Conservation (phyloP, 2,113 vertebrate genomes). For the Malurus alboscapulatus region DNA sequence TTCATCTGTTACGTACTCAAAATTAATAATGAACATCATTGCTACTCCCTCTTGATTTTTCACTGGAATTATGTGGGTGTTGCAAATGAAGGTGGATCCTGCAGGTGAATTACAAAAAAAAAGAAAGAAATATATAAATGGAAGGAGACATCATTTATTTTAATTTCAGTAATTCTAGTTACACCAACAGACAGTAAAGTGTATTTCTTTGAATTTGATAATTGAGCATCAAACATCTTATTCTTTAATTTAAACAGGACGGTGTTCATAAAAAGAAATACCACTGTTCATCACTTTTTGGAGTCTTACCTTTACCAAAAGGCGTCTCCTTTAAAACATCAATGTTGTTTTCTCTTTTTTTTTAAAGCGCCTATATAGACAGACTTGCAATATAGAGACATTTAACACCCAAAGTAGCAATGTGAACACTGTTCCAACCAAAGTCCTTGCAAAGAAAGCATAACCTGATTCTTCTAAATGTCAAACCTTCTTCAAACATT, state of each 20-base stretch:
- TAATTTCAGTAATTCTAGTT: not conserved
- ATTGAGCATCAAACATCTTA: not conserved
- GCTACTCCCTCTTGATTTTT: conserved; percentile 97
- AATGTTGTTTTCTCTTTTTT: not conserved
- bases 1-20: conserved; percentile 88
- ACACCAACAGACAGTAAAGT: not conserved
- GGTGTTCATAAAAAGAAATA: not conserved
- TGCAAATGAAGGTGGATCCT: conserved; percentile 95
- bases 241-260: not conserved
- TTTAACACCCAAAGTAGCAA: conserved; percentile 13
- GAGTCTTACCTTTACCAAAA: not conserved
- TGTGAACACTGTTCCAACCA: not conserved
- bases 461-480: conserved; percentile 38
- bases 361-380: not conserved
- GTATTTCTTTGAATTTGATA: not conserved
- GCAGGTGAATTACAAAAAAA: not conserved
- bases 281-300: not conserved
- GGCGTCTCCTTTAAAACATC: not conserved
- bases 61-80: conserved; percentile 94
- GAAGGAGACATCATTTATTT: not conserved
- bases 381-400: not conserved
- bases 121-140: not conserved
- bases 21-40: conserved; percentile 99
- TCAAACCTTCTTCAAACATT: conserved; percentile 8
- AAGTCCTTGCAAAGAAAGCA: not conserved